Conservation (phyloP, 64 coral and sea anemone genomes). For the Hydrozoanthus tunicans region DNA sequence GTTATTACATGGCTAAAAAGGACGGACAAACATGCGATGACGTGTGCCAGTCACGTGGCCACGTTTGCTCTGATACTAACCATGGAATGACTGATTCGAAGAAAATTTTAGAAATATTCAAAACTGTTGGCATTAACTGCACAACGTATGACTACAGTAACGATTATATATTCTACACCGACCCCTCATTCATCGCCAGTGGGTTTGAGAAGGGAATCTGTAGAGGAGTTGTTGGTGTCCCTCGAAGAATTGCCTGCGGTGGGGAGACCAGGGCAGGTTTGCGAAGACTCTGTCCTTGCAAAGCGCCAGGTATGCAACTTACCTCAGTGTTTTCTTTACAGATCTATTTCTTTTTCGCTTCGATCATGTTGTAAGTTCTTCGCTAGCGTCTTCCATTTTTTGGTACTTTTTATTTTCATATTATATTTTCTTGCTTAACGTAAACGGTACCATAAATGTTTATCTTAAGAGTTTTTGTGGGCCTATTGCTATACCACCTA, state of each 20-base stretch:
- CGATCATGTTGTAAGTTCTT: neutral
- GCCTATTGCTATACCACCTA: too few relatives aligned
- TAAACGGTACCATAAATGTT: too few relatives aligned
- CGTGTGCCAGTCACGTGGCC: slow-evolving; percentile 7
- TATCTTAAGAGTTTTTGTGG: too few relatives aligned
- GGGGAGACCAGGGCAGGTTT: slow-evolving; percentile 30
- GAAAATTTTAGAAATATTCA: slow-evolving; percentile 11
- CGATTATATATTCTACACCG: slow-evolving; percentile 53
- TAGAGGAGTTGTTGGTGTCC: slow-evolving; percentile 11
- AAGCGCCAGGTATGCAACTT: slow-evolving; percentile 18
- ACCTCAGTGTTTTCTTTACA: neutral
- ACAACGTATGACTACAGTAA: slow-evolving; percentile 45
- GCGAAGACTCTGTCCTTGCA: slow-evolving; percentile 48
- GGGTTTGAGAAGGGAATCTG: slow-evolving; percentile 54
- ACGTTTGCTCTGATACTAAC: slow-evolving; percentile 13
- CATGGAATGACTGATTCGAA: neutral
- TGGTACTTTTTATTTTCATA: too few relatives aligned
- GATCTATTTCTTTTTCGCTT: neutral
- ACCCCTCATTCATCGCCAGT: slow-evolving; percentile 11
- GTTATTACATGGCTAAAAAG: slow-evolving; percentile 9
- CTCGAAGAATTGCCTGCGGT: slow-evolving; percentile 30
- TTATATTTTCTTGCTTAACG: too few relatives aligned
- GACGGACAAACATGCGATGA: slow-evolving; percentile 44
- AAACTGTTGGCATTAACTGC: slow-evolving; percentile 10
- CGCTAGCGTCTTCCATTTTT: neutral